Base-by-base conservation (phyloP, 2,797 vertebrate genomes). In the Morus bassanus region DNA sequence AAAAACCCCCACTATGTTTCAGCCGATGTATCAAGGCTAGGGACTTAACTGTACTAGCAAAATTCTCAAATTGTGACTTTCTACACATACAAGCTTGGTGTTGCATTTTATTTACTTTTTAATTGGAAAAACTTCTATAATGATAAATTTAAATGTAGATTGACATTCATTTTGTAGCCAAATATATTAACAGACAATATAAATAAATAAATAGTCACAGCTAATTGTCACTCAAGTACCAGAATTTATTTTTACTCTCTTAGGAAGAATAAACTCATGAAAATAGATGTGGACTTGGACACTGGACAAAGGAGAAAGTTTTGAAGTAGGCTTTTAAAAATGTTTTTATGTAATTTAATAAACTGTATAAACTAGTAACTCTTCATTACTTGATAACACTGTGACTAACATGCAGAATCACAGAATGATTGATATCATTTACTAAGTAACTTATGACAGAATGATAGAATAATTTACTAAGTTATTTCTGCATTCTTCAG, bases 251-350 rank as follows among this genome's bases (percentile, higher is more conserved):
- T 43, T 95, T 23, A 28, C 61, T 82, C 51, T 28, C 11, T 92
- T 93, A 73, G 35, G 78, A 78, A 94, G 96, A 69, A 50, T 72
- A 64, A 63, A 67, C 41, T 90, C 41, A 73, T 91, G 85, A 89
- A 96, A 97, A 19, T 68, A 69, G n/a, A 21, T 64, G 54, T 5
- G 83, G 46, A 78, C 56, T 72, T n/a, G n/a, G n/a, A n/a, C n/a
- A n/a, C n/a, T 91, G 83, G 67, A 91, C 95, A 93, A 89, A 95
- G 79, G 30, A 96, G 76, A 86, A 97, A 88, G 46, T 72, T 81
- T 88, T 50, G 33, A 14, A 48, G 35, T 45, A 41, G 24, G 12
- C 41, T 89, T 91, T 94, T 56, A 46, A 63, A 84, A 70, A 45
- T 59, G 7, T 25, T 51, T 69, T 53, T 65, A 59, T 64, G 27